Evolutionary conservation across 2,113 vertebrate species (phyloP).

Genomic region (Vulpes ferrilata): DNA sequence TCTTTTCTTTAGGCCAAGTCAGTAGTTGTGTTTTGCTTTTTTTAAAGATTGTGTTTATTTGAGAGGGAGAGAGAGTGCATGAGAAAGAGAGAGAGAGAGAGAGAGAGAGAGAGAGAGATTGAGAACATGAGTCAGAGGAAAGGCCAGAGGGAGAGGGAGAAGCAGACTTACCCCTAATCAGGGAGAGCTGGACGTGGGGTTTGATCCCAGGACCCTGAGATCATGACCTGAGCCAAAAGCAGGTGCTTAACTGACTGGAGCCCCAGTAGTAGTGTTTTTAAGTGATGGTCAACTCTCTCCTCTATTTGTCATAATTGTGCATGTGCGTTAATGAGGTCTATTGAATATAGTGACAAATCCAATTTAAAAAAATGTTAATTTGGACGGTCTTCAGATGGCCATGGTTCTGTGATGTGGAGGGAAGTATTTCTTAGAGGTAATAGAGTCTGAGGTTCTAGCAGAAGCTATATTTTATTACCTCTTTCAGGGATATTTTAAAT

Average conservation of each 20-base stretch:
- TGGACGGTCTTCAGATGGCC: background rate
- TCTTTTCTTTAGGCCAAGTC: background rate
- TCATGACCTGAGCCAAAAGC: background rate
- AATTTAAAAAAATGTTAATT: background rate
- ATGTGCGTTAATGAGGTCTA: background rate
- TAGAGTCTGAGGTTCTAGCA: background rate
- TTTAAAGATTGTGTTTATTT: background rate
- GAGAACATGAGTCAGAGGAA: background rate
- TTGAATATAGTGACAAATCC: background rate
- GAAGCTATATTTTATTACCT: background rate
- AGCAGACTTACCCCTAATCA: background rate
- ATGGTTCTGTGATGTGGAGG: background rate
- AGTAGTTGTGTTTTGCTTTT: background rate
- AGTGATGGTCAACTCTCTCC: background rate
- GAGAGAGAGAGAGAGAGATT: background rate
- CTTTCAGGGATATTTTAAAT: slow-evolving; percentile 36
- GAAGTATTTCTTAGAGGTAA: background rate
- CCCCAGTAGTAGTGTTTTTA: background rate
- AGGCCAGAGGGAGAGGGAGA: background rate
- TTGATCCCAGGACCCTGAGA: background rate
- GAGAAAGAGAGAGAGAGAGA: background rate
- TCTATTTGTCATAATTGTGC: background rate
- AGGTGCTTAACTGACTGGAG: background rate
- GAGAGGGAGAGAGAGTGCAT: background rate
- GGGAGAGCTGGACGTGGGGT: background rate